These are phyloP conservation scores for Prionace glauca DNA, from an alignment of 2,797 vertebrate genomes.

Conservation along the genomic window DNA sequence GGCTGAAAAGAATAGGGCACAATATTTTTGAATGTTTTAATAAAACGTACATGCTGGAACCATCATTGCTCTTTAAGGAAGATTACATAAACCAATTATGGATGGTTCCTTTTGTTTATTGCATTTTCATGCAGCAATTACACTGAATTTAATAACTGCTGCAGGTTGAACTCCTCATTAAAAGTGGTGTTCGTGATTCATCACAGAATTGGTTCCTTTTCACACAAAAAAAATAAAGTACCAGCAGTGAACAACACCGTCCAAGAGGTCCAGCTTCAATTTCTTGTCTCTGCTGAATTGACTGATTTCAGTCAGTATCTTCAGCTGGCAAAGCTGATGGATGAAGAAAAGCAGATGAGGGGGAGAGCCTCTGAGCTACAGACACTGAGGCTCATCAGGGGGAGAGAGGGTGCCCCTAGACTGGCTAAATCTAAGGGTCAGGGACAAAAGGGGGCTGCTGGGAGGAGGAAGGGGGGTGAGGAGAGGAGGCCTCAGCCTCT, in stretches of 20 bases:
- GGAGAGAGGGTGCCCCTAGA: too few relatives aligned
- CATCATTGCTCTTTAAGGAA: conserved; percentile 15
- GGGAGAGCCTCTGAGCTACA: too few relatives aligned
- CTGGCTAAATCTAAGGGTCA: too few relatives aligned
- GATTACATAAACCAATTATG: conserved; percentile 22
- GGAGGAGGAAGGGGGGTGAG: too few relatives aligned
- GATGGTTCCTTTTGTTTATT: background rate
- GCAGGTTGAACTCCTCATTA: background rate
- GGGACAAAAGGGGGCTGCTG: too few relatives aligned
- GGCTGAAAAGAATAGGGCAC: background rate
- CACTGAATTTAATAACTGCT: background rate
- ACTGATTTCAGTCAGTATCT: background rate
- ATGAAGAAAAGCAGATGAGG: too few relatives aligned
- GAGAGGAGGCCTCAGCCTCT: too few relatives aligned
- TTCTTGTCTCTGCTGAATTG: background rate
- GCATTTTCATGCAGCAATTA: background rate
- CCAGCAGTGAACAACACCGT: background rate
- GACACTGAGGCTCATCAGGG: too few relatives aligned
- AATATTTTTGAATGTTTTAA: background rate
- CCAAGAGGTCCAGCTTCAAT: background rate
- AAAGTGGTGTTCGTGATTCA: background rate
- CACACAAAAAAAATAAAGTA: background rate
- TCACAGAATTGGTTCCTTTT: background rate
- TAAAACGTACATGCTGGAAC: background rate
- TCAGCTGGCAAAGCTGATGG: background rate